Base-by-base conservation (phyloP, 2,888 invertebrate genomes). In the Beris chalybata region DNA sequence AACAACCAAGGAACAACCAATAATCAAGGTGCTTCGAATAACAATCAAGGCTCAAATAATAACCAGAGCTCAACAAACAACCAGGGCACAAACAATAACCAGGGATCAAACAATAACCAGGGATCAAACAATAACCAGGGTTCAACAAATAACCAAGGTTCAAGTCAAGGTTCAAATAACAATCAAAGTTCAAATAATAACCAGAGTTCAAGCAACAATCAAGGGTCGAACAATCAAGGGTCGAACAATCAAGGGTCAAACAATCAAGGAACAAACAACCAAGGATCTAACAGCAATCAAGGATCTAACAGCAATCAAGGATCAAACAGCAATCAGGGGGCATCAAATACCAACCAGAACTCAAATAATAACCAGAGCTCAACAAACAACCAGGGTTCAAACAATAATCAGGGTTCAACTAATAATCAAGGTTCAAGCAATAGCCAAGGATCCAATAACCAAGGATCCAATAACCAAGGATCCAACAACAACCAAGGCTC, bases 101-200 rank as follows among this genome's bases (percentile, higher is more conserved):
- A 67, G 64, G 48, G 64, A 15, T 50, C 59, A 32, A 30, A 48
- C 4, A 52, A 38, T n/a, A 64, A 64, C 15, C 67, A 67, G 59
- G 59, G 54, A n/a, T 22, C 54, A n/a, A 13, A 9, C 11, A 45
- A 13, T 22, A 66, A 47, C 31, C 53, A 53, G 30, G 45, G 56
- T n/a, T 67, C 69, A 13, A 47, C 50, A 1, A 66, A 12, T 7
- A 67, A 67, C 44, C 69, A 70, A 38, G 57, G 54, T 11, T 66
- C 65, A 7, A 66, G 67, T 47, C 69, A 70, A 38, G 57, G 54
- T 11, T 66, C 65, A 7, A 66, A 65, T 2, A 66, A 48, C 68
- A 69, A 69, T 3, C 71, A 73, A 68, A 55, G 69, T 1, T 73
- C 74, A 6, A 54, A 64, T 4, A 68, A 38, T 12, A 71, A 71